A percentile compares a stretch with the other conserved stretches of the same genome.
These are phyloP conservation scores for Lissonota sp. DNA, from an alignment of 2,888 invertebrate genomes.

Conservation along the genomic window DNA sequence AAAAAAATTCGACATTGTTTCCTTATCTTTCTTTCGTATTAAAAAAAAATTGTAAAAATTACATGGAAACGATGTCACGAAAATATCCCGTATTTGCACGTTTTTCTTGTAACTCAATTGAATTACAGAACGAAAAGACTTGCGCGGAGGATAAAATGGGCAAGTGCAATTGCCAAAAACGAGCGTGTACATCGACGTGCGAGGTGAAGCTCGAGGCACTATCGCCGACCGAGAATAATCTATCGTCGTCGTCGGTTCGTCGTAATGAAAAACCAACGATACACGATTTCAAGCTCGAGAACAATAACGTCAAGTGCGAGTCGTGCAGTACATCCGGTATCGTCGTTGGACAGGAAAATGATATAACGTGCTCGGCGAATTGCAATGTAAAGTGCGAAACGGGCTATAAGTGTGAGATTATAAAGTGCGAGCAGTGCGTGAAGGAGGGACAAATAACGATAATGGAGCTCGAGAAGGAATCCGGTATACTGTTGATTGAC, in stretches of 20 bases:
- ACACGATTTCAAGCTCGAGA: conserved; percentile 79
- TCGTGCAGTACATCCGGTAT: conserved; percentile 77
- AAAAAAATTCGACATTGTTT: too few species aligned
- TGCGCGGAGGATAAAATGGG: conserved; percentile 75
- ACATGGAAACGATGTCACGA: too few species aligned
- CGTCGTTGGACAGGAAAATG: conserved; percentile 75
- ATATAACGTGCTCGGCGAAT: conserved; percentile 76
- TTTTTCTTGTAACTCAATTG: too few species aligned
- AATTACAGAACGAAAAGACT: conserved; percentile 76
- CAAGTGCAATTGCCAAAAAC: conserved; percentile 79
- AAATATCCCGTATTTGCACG: too few species aligned
- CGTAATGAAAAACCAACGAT: conserved; percentile 49
- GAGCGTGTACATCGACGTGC: conserved; percentile 79
- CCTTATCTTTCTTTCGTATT: too few species aligned
- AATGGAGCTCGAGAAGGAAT: conserved; percentile 80
- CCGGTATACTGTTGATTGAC: conserved; percentile 77
- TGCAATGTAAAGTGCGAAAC: conserved; percentile 81
- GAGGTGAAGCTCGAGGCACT: conserved; percentile 81
- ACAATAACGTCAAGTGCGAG: conserved; percentile 82
- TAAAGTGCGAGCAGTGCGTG: conserved; percentile 82
- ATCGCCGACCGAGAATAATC: conserved; percentile 72
- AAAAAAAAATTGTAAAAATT: too few species aligned
- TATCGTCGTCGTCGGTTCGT: conserved; percentile 65
- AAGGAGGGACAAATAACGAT: conserved; percentile 81
- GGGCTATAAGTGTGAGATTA: conserved; percentile 79